Evolutionary conservation across 2,113 vertebrate genomes (phyloP).

Genomic region (Rhabdornis inornatus): DNA sequence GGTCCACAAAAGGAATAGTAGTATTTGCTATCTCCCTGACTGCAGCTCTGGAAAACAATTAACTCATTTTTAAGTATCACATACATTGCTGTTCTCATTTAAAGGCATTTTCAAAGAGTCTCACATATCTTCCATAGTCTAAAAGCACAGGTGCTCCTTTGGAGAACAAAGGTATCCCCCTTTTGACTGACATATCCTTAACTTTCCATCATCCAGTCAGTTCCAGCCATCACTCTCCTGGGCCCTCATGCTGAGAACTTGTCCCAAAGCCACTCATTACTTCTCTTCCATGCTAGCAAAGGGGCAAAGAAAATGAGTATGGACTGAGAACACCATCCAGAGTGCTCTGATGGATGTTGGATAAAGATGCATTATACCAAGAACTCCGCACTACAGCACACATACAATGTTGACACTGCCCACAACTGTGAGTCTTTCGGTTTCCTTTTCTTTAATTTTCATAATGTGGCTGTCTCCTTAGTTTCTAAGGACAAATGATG

Average conservation of each 20-base stretch:
- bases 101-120: neutral
- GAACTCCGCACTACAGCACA: neutral
- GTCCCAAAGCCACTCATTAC: neutral
- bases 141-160: neutral
- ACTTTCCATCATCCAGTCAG: neutral
- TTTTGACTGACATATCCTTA: neutral
- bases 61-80: neutral
- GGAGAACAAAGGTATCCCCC: neutral
- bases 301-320: neutral
- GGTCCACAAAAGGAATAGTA: neutral
- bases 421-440: neutral
- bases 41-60: neutral
- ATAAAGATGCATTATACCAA: neutral
- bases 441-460: neutral
- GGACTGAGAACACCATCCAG: neutral
- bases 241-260: fast-evolving
- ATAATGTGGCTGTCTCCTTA: neutral
- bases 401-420: fast-evolving
- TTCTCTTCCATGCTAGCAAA: neutral
- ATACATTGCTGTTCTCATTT: neutral
- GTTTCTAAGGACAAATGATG: neutral
- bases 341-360: neutral
- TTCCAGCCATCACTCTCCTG: neutral
- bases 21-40: neutral
- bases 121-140: fast-evolving